Percentiles rank a stretch among this genome's conserved stretches.
These are phyloP conservation scores for Coracias cyanogaster DNA, from an alignment of 2,797 vertebrate species.

Conservation along the genomic window DNA sequence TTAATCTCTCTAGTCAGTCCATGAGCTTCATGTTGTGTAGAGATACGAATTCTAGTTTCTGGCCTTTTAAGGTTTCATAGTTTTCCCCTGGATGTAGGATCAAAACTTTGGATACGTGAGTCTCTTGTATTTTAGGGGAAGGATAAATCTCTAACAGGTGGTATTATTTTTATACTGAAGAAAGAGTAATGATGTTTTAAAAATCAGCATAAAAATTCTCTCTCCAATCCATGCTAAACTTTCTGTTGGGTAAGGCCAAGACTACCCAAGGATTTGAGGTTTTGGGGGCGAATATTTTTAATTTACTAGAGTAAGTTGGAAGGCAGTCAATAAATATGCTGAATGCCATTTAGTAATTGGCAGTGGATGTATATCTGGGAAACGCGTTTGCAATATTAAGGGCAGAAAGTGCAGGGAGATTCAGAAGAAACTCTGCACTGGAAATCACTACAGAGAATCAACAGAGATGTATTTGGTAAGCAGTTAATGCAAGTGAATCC, in stretches of 20 bases:
- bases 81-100: not conserved
- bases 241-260: not conserved
- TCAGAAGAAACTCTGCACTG: not conserved
- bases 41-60: not conserved
- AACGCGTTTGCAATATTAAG: not conserved
- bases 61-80: not conserved
- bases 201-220: not conserved
- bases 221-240: not conserved
- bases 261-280: not conserved
- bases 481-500: not conserved
- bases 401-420: not conserved
- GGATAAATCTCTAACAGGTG: not conserved
- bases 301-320: not conserved
- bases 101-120: not conserved
- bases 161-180: not conserved
- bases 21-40: not conserved
- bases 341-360: not conserved
- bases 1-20: not conserved
- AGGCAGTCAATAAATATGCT: not conserved
- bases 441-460: not conserved
- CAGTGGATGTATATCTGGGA: not conserved
- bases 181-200: not conserved
- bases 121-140: not conserved
- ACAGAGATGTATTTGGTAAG: not conserved
- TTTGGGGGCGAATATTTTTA: not conserved